Evolutionary conservation across 2,797 vertebrate genomes (phyloP).

Genomic region (Eulemur albifrons): DNA sequence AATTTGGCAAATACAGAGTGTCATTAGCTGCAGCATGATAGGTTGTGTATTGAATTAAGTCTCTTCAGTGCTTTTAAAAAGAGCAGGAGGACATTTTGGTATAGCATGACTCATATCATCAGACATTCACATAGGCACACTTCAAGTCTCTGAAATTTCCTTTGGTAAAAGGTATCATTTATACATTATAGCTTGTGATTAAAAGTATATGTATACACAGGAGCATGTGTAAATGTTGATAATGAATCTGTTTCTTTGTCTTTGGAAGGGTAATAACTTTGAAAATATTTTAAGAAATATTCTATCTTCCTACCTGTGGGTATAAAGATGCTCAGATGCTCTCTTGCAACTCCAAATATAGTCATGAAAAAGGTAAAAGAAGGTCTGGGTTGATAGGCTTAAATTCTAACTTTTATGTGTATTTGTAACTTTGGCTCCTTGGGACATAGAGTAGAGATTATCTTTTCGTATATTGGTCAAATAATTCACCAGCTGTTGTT

Average conservation of each 20-base stretch:
- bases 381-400: background rate
- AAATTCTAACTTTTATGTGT: conserved; percentile 36
- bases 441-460: background rate
- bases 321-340: conserved; percentile 28
- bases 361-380: conserved; percentile 27
- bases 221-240: background rate
- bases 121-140: conserved; percentile 23
- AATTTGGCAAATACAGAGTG: background rate
- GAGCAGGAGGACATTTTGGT: conserved; percentile 3
- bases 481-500: conserved; percentile 39
- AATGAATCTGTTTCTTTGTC: conserved; percentile 34
- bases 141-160: conserved; percentile 33
- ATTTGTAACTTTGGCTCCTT: conserved; percentile 28
- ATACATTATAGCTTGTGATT: conserved; percentile 12
- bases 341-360: conserved; percentile 26
- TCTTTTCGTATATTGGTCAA: conserved; percentile 29
- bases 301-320: background rate
- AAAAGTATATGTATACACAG: background rate
- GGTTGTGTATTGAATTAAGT: conserved; percentile 15
- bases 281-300: conserved; percentile 49
- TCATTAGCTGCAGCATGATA: background rate
- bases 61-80: conserved; percentile 50
- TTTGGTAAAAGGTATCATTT: conserved; percentile 36
- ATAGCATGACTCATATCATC: background rate
- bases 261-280: conserved; percentile 46